These are phyloP conservation scores for Hydractinia echinata DNA, from an alignment of 30 jellyfish, hydroid and myxozoan species.

Conservation along the genomic window DNA sequence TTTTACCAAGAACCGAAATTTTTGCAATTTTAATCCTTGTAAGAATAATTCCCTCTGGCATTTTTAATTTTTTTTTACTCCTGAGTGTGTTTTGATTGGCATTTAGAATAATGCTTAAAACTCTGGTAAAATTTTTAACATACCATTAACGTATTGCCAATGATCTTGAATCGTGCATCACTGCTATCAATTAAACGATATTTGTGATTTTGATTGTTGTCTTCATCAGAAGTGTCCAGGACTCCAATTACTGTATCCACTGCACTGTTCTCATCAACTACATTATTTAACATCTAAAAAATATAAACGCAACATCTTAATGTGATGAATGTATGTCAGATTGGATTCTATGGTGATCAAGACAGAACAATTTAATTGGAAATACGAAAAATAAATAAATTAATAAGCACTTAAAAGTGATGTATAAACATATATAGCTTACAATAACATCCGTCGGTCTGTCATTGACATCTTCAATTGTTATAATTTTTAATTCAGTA, in stretches of 20 bases:
- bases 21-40: no score
- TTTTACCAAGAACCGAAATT: no score
- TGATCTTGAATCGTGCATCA: conserved; percentile 42
- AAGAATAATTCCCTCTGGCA: no score
- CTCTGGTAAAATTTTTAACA: not conserved
- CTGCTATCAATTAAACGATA: conserved; percentile 45
- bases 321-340: not conserved
- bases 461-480: conserved; percentile 54
- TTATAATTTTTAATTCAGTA: conserved; percentile 30
- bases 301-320: not conserved
- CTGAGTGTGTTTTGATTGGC: no score
- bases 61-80: no score
- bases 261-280: conserved; percentile 73
- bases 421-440: not conserved
- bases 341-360: no score
- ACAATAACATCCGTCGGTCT: conserved; percentile 53
- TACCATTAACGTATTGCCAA: conserved; percentile 43
- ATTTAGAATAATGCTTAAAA: no score
- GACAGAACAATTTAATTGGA: not conserved
- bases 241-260: conserved; percentile 50
- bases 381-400: not conserved
- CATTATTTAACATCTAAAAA: conserved; percentile 49
- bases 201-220: conserved; percentile 34
- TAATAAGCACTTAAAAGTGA: not conserved
- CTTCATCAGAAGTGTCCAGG: conserved; percentile 53